phyloP scores from a whole-genome alignment of 2,797 vertebrate genomes.

The Ispidina picta region DNA sequence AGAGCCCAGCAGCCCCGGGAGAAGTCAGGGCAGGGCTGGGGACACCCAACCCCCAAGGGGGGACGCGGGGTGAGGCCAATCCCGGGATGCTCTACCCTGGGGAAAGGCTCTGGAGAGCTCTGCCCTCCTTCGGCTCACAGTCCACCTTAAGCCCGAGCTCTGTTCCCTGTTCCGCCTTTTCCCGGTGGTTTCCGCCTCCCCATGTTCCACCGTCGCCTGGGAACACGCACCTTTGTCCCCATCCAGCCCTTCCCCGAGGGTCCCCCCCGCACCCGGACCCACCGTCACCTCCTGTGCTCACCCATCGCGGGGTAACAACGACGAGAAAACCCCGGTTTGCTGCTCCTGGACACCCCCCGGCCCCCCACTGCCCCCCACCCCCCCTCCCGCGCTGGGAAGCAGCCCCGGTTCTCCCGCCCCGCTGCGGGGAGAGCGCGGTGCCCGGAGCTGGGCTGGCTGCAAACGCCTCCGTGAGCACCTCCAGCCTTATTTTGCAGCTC shows the following conservation, averaged over 20 bases:
- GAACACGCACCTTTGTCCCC: constrained; percentile 30
- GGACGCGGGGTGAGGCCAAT: too few relatives aligned
- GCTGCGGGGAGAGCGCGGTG: not conserved
- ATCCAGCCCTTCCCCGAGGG: not conserved
- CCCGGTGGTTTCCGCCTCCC: not conserved
- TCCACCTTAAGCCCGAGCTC: not conserved
- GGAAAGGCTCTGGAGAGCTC: not conserved
- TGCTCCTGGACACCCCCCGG: not conserved
- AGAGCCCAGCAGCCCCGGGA: not conserved
- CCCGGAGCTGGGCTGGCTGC: not conserved
- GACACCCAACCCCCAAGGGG: too few relatives aligned
- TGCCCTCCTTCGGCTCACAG: too few relatives aligned
- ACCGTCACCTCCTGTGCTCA: not conserved
- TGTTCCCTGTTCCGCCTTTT: constrained; percentile 41
- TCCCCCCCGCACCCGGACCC: not conserved
- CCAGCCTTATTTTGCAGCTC: constrained; percentile 8
- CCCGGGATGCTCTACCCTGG: not conserved
- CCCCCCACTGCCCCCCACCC: not conserved
- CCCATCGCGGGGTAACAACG: not conserved
- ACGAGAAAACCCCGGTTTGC: rapidly evolving
- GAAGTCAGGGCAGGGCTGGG: not conserved
- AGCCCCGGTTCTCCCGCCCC: not conserved
- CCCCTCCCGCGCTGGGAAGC: not conserved
- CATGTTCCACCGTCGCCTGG: not conserved
- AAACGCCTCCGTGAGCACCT: not conserved